Evolutionary conservation across 2,113 vertebrate species (phyloP).

Genomic region (Columba livia): DNA sequence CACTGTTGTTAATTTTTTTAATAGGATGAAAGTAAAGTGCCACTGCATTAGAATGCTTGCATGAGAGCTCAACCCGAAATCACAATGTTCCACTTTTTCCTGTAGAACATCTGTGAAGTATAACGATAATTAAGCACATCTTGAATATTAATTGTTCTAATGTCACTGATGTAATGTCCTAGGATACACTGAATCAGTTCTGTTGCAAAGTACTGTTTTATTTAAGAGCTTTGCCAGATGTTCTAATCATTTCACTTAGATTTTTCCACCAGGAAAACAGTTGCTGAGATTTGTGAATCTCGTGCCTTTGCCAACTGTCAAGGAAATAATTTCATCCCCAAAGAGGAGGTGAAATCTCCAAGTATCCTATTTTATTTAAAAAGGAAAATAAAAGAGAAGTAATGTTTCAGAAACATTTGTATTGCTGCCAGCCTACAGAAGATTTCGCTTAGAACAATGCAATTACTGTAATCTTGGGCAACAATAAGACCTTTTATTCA

Average conservation of each 20-base stretch:
- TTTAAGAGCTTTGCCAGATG: conserved; percentile 70
- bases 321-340: conserved; percentile 51
- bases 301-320: conserved; percentile 55
- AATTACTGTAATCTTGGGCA: neutral
- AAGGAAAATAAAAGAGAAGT: neutral
- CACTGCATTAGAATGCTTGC: conserved; percentile 24
- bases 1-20: neutral
- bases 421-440: neutral
- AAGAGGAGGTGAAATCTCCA: conserved; percentile 21
- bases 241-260: conserved; percentile 65
- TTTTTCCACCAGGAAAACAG: conserved; percentile 67
- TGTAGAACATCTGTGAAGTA: conserved; percentile 58
- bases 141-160: conserved; percentile 73
- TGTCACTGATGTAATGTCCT: conserved; percentile 61
- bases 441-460: conserved; percentile 4
- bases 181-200: conserved; percentile 57
- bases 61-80: conserved; percentile 52
- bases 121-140: conserved; percentile 65
- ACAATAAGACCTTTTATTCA: neutral
- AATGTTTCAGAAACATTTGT: neutral
- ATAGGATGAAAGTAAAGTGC: neutral
- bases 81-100: conserved; percentile 8
- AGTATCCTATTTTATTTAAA: neutral
- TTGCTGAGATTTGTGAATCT: conserved; percentile 63
- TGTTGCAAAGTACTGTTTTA: conserved; percentile 59